Evolutionary conservation across 2,113 vertebrate genomes (phyloP).

Genomic region (Talpa occidentalis): DNA sequence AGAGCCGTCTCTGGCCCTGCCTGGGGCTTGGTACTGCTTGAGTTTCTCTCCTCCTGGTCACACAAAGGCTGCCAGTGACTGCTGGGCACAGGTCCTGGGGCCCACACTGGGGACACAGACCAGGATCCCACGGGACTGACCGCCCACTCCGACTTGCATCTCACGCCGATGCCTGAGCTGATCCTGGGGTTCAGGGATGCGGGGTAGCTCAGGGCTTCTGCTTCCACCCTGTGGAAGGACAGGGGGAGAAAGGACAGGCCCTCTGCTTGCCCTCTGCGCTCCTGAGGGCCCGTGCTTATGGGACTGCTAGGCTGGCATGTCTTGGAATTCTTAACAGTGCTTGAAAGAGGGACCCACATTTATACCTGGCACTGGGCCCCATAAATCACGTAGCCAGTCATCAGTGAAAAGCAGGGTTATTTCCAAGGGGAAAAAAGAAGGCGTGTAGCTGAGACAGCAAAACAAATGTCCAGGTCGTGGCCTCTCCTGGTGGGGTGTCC

Average conservation of each 20-base stretch:
- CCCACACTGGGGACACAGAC: neutral
- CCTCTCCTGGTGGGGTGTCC: no score
- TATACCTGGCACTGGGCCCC: neutral
- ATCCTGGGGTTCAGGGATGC: neutral
- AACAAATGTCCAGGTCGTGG: rapidly evolving
- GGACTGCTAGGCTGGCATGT: neutral
- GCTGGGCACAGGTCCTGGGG: rapidly evolving
- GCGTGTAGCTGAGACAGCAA: neutral
- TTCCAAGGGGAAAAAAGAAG: neutral
- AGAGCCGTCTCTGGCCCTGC: neutral
- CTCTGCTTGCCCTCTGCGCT: rapidly evolving
- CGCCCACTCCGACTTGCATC: neutral
- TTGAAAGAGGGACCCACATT: neutral
- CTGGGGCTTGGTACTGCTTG: neutral
- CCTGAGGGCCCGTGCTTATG: no score
- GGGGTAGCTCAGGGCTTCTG: neutral
- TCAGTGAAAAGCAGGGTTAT: neutral
- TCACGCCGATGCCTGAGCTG: neutral
- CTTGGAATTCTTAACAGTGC: no score
- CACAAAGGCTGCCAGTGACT: neutral
- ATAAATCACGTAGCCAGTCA: neutral
- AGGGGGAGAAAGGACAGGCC: neutral
- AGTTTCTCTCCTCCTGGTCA: neutral
- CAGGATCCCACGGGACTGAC: neutral
- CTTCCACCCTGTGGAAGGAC: neutral